Base-by-base conservation (phyloP, 35 echinoderm and acorn worm genomes). In the Lytechinus variegatus region DNA sequence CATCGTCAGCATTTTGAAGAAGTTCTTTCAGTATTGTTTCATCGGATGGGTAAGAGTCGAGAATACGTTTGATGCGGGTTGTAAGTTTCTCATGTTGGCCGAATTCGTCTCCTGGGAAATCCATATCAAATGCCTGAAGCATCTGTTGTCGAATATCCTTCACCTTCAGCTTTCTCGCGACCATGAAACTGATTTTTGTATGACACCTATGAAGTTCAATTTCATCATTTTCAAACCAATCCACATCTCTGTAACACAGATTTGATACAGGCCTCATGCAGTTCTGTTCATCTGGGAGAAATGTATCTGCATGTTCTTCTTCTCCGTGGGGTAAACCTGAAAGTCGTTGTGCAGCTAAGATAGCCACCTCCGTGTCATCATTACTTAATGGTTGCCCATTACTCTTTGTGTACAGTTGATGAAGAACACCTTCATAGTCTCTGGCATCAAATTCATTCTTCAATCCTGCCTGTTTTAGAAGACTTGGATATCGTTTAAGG, bases 21-120 rank as follows among this genome's bases (percentile, higher is more conserved):
- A 99, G 53, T 91, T 99, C 98, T 87, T 99, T 99, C 14, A 99
- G 57, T 9, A 98, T 95, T 54, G 95, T 87, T 92, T 92, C 71
- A 89, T 97, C 96, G 79, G 94, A 94, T 10, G 98, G 96, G 94
- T 99, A 99, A 7, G 95, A 96, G 57, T 54, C 91, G 4, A 99
- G 56, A 55, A 99, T 97, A 3, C 96, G 91, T 56, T 92, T 98
- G 14, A 99, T 89, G 52, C 98, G 95, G 27, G 86, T 95, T 53
- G 97, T 97, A 10, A 99, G 95, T 86, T 99, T 86, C 79, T 99
- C 96, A n/a, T 27, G 19, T 96, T 99, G 98, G 1, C 98, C 98
- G 95, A 99, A 99, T 10, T 86, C 91, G 55, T 93, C 55, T 12
- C 96, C 94, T 95, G 92, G 96, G 24, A 96, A 60, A 52, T 5